Evolutionary conservation across 2,113 vertebrate species (phyloP), one percentile per base, ranked within the genome.

Genomic region (Motacilla tschutschensis): DNA sequence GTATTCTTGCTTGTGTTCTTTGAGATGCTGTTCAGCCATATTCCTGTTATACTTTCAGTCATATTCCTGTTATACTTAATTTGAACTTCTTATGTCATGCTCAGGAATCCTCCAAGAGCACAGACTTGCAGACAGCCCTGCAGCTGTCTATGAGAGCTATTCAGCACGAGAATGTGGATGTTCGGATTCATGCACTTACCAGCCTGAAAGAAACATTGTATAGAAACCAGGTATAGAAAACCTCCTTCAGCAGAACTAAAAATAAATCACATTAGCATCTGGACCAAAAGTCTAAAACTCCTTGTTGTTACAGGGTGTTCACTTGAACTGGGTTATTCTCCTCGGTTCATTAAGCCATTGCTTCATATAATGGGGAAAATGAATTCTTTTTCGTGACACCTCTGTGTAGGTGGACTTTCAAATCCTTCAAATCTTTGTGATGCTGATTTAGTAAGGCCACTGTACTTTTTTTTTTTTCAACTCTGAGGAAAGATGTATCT

Each of bases 141-240:
- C 98, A 98, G 91, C 97, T 99, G 5, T 99, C 99, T 6, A 99
- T 99, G 98, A 98, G 97, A 89, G 99, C 99, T 8, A 97, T 99
- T 85, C 99, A 99, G 43, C 99, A 99, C 24, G 99, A 99, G 92
- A 99, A 99, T 9, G 98, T 99, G 11, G 99, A 99, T 44, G 98
- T 99, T 75, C 98, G 99, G 60, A 98, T 99, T 88, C 99, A 99
- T 22, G 99, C 99, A 1, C 98, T 99, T 57, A 99, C 98, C 72
- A 99, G 98, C 93, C 96, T 99, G 77, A 98, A 98, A 72, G 98
- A 99, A 93, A 98, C 98, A 33, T 95, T 99, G 81, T 98, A 99
- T 94, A 99, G 98, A 95, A 98, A 99, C 79, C 99, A 99, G 98
- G 99, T 99, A 96, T 28, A 18, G 28, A 79, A 81, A 84, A 28